Evolutionary conservation across 2,888 invertebrate genomes (phyloP).

Genomic region (Dioctria rufipes): DNA sequence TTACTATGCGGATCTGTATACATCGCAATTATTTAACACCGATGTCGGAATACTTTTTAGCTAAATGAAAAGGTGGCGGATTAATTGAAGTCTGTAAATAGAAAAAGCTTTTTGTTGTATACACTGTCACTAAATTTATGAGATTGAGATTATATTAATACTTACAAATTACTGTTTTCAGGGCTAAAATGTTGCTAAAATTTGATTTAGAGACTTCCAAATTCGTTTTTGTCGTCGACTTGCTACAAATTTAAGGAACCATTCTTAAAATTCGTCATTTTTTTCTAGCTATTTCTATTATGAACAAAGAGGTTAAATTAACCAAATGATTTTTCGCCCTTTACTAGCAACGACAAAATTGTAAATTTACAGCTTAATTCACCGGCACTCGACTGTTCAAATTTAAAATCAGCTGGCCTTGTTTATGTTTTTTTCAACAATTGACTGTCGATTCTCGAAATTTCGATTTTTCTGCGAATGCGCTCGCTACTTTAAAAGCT

Average conservation of each 20-base stretch:
- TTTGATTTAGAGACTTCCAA: slow-evolving; percentile 94
- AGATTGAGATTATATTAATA: slow-evolving; percentile 46
- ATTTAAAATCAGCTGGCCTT: too few relatives aligned
- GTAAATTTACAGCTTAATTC: too few relatives aligned
- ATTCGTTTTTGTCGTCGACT: slow-evolving; percentile 80
- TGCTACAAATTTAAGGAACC: slow-evolving; percentile 63
- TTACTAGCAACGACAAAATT: too few relatives aligned
- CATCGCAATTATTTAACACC: slow-evolving; percentile 87
- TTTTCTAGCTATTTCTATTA: too few relatives aligned
- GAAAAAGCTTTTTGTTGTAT: slow-evolving; percentile 38
- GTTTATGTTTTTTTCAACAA: too few relatives aligned
- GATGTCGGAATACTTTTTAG: slow-evolving; percentile 96
- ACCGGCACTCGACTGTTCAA: too few relatives aligned
- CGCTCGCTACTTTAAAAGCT: too few relatives aligned
- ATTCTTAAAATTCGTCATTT: slow-evolving; percentile 63
- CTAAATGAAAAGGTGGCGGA: slow-evolving; percentile 91
- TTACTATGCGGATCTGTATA: slow-evolving; percentile 94
- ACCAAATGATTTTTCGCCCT: too few relatives aligned
- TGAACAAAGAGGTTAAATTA: too few relatives aligned
- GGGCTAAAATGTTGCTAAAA: slow-evolving; percentile 82
- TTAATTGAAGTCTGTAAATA: slow-evolving; percentile 85
- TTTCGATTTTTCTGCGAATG: too few relatives aligned
- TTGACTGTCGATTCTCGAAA: too few relatives aligned
- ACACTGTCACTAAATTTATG: neutral
- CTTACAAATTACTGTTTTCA: slow-evolving; percentile 85